phyloP scores from a whole-genome alignment of 2,888 invertebrate species.

The Andrena fulva region DNA sequence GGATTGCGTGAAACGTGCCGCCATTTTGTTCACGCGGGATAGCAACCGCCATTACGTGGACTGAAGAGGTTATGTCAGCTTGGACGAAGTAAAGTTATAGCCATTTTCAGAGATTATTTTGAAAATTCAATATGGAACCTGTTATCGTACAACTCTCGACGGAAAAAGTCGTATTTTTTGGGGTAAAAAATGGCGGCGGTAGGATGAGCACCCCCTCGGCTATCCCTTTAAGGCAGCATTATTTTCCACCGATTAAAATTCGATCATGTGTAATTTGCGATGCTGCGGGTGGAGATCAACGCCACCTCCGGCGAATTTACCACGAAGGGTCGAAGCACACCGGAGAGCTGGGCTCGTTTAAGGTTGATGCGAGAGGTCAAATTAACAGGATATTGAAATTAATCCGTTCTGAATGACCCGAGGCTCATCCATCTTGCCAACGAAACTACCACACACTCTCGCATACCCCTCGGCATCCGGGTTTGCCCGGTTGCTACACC shows the following conservation, averaged over 20 bases:
- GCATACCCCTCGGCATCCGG: background rate
- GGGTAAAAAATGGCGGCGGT: no score
- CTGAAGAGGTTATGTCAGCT: no score
- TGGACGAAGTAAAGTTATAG: no score
- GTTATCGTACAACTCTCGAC: no score
- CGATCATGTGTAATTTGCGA: constrained; percentile 6
- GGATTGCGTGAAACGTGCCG: no score
- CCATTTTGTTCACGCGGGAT: no score
- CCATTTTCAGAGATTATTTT: no score
- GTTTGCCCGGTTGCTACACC: background rate
- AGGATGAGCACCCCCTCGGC: background rate
- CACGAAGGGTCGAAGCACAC: constrained; percentile 16
- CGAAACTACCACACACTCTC: constrained; percentile 45
- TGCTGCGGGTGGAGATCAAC: background rate
- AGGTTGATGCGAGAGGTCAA: constrained; percentile 72
- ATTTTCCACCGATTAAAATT: constrained; percentile 25
- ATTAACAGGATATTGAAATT: constrained; percentile 78
- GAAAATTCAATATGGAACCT: no score
- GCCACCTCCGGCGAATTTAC: constrained; percentile 11
- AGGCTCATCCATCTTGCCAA: constrained; percentile 74
- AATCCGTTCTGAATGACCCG: constrained; percentile 75
- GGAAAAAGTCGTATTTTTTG: no score
- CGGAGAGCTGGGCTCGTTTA: constrained; percentile 44
- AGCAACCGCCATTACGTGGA: no score
- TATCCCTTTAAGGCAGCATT: background rate